Conservation (phyloP, 2,888 invertebrate genomes). For the Pilophorus perplexus region DNA sequence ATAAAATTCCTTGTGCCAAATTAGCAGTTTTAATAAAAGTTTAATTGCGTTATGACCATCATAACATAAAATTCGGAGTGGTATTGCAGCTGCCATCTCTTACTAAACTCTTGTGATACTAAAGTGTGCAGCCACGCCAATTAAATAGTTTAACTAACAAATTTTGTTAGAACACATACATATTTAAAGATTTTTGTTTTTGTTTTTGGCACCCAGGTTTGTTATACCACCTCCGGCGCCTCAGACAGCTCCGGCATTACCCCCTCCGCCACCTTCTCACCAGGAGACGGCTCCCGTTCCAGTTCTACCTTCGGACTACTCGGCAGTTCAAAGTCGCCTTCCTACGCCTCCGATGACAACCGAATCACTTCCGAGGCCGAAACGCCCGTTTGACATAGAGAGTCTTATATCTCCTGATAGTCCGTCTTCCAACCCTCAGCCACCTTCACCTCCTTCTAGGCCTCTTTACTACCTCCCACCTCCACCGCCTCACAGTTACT, state of each 20-base stretch:
- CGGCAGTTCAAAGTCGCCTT: conserved; percentile 33
- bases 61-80: no score
- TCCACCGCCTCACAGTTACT: conserved; percentile 42
- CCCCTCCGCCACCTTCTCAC: conserved; percentile 36
- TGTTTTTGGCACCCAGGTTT: conserved; percentile 10
- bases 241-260: conserved; percentile 22
- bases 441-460: conserved; percentile 14
- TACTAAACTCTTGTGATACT: no score
- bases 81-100: no score
- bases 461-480: conserved; percentile 28
- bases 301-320: conserved; percentile 39
- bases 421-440: conserved; percentile 32
- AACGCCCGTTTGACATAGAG: conserved; percentile 50
- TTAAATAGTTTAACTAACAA: no score
- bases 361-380: conserved; percentile 44
- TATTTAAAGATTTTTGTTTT: no score
- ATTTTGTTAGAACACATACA: no score
- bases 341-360: conserved; percentile 36
- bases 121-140: no score
- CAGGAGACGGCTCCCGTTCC: conserved; percentile 31
- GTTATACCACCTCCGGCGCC: conserved; percentile 30
- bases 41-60: no score
- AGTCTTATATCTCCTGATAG: conserved; percentile 52
- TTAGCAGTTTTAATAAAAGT: no score
- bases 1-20: no score